Base-by-base conservation (phyloP, 2,113 vertebrate species). In the Malurus alboscapulatus region DNA sequence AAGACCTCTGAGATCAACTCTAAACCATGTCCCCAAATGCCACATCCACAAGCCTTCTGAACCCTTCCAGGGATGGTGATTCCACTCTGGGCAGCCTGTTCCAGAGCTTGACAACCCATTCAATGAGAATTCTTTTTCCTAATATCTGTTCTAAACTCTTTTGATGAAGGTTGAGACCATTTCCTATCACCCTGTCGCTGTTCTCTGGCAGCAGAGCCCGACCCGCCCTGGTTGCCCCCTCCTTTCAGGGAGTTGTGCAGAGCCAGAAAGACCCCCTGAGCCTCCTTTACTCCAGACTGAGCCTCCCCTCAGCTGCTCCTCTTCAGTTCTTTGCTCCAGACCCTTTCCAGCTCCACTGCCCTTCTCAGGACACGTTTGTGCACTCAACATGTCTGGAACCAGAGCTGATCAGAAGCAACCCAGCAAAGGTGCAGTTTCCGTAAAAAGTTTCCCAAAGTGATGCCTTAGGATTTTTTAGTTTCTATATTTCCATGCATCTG, bases 81-180 rank as follows among this genome's bases (percentile, higher is more conserved):
- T 30, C 24, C 7, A 30, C n/a, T 11, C 6, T 47, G 5, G 6
- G 25, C 40, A 62, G 34, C 20, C 19, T 42, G 14, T 75, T 68
- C 25, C 54, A 48, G 34, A 27, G 34, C 26, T 30, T 48, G 30
- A 36, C 1, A 40, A 54, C 2, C 20, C 8, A 36, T 17, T 89
- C 14, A 22, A 3, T 7, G 12, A 68, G 7, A 26, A 55, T 54
- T 3, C 4, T 42, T 47, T 47, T 42, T 82, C n/a, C 29, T 34
- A 8, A 32, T 13, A 26, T 6, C 12, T 12, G 4, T 30, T 61
- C 17, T 32, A 54, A 68, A 54, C 25, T 17, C 15, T 68, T 24
- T 11, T 68, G 40, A 15, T 26, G 29, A 17, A 42, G 1, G 0
- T 24, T 62, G 12, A 76, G 20, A 26, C 4, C 17, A 7, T 68